Evolutionary conservation across 2,797 vertebrate species (phyloP).

Genomic region (Lacerta agilis): DNA sequence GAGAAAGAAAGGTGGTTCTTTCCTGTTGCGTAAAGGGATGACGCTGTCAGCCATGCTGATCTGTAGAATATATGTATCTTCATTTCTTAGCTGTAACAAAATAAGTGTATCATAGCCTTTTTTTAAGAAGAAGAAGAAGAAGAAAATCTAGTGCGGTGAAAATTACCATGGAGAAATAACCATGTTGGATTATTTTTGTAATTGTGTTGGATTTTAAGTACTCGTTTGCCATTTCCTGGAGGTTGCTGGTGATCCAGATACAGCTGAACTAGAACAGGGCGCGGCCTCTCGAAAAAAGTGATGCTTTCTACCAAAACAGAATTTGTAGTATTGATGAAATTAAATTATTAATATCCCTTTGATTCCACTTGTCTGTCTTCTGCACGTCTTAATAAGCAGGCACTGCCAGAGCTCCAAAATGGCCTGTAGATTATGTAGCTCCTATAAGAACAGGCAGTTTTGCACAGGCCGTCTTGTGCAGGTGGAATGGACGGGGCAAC

Average conservation of each 20-base stretch:
- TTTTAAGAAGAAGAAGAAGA: neutral
- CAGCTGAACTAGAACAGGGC: neutral
- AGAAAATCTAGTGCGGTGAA: slow-evolving; percentile 28
- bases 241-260: neutral
- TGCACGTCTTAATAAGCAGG: neutral
- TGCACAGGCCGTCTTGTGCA: neutral
- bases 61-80: slow-evolving; percentile 18
- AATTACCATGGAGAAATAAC: slow-evolving; percentile 46
- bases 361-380: neutral
- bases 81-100: slow-evolving; percentile 34
- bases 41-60: slow-evolving; percentile 23
- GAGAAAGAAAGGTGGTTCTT: neutral
- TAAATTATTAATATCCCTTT: slow-evolving; percentile 37
- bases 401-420: neutral
- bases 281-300: neutral
- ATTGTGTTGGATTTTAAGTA: slow-evolving; percentile 33
- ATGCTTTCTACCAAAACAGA: slow-evolving; percentile 34
- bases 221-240: slow-evolving; percentile 29
- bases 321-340: slow-evolving; percentile 38
- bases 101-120: slow-evolving; percentile 49
- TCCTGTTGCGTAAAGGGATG: neutral
- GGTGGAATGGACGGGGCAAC: neutral
- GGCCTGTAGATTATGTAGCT: neutral
- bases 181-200: slow-evolving; percentile 48
- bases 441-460: neutral